Evolutionary conservation across 2,797 vertebrate species (phyloP).

Genomic region (Lagocephalus sceleratus): DNA sequence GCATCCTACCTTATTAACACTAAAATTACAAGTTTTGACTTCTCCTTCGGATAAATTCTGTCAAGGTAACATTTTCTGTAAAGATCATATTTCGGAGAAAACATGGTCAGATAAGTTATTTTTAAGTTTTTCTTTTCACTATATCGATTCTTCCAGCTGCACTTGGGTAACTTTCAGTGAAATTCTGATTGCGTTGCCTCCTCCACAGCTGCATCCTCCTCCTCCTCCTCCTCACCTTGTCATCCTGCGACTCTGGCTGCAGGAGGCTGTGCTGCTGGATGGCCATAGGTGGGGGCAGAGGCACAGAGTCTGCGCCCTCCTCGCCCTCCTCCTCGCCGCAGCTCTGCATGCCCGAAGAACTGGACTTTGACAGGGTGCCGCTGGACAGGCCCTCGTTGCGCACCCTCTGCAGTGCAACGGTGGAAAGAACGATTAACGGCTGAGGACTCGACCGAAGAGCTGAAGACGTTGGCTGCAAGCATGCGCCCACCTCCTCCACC

Average conservation of each 20-base stretch:
- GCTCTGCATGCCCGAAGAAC: slow-evolving; percentile 99
- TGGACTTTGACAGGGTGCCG: slow-evolving; percentile 96
- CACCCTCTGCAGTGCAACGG: slow-evolving; percentile 81
- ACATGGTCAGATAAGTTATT: too few relatives aligned
- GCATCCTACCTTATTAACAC: too few relatives aligned
- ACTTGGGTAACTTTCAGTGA: too few relatives aligned
- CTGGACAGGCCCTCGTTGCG: slow-evolving; percentile 96
- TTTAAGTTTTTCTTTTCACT: too few relatives aligned
- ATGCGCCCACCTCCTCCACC: slow-evolving; percentile 85
- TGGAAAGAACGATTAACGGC: not conserved
- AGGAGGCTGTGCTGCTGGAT: slow-evolving; percentile 99
- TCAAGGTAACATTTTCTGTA: too few relatives aligned
- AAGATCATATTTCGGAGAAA: too few relatives aligned
- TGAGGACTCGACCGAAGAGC: not conserved
- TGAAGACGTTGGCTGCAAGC: too few relatives aligned
- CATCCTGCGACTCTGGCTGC: slow-evolving; percentile 94
- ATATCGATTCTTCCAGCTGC: too few relatives aligned
- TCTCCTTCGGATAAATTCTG: too few relatives aligned
- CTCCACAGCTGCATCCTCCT: not conserved
- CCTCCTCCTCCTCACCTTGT: slow-evolving; percentile 84
- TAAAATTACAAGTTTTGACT: too few relatives aligned
- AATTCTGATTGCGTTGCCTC: not conserved
- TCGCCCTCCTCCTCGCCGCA: slow-evolving; percentile 98
- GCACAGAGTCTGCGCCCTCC: slow-evolving; percentile 91
- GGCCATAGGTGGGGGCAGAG: slow-evolving; percentile 96